These are phyloP conservation scores for Anodontia alba DNA, from an alignment of 2,888 invertebrate genomes.

Conservation along the genomic window DNA sequence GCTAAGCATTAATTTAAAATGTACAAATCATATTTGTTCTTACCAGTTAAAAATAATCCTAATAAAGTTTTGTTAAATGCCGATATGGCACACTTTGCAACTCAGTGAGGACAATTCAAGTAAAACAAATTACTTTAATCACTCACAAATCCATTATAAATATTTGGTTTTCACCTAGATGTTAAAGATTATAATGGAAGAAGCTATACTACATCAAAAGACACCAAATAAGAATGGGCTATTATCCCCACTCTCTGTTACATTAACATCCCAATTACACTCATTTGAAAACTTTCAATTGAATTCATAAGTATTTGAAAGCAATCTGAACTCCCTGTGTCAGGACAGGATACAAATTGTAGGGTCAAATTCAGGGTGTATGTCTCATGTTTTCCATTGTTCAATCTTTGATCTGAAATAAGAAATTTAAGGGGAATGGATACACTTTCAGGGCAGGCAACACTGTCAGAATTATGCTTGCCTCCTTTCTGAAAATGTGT, in stretches of 20 bases:
- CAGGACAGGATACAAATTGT: background rate
- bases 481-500: too few species aligned
- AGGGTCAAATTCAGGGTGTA: background rate
- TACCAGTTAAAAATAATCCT: background rate
- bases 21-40: background rate
- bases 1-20: too few species aligned
- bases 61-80: background rate
- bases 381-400: too few species aligned
- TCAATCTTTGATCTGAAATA: too few species aligned
- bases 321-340: background rate
- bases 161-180: background rate
- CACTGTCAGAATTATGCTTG: too few species aligned
- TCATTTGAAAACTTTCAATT: background rate
- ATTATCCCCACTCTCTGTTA: background rate
- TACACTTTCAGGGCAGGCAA: too few species aligned
- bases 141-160: background rate
- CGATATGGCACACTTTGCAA: background rate
- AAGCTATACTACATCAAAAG: background rate
- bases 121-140: background rate
- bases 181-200: slow-evolving; percentile 1
- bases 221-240: background rate
- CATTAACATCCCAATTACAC: background rate
- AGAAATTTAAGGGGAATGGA: too few species aligned
- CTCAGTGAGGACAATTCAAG: background rate
- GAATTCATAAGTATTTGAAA: background rate